Evolutionary conservation across 1,140 invertebrate species (phyloP), one percentile per base, ranked within the genome.

Genomic region (Sycophila sp.): DNA sequence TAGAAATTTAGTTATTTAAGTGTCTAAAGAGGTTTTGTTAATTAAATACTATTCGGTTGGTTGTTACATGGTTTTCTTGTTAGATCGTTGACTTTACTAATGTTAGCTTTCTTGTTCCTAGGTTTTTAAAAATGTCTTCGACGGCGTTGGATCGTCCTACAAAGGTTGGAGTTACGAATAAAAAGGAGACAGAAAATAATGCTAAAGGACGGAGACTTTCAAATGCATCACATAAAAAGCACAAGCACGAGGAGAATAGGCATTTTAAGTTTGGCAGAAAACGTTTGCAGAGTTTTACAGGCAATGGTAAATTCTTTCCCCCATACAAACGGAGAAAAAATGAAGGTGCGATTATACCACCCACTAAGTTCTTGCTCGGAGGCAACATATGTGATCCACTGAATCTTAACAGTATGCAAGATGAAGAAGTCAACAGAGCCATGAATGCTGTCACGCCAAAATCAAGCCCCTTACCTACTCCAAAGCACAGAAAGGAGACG

Each of bases 371-470:
- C 87, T 86, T 98, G 6, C 87, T 98, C 1, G 97, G 97, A 56
- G 97, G 97, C 19, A 98, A 96, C 81, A 98, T 98, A 74, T 93
- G 92, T 73, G 97, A 99, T 88, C 97, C 97, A 0, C 84, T 99
- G 11, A 98, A 99, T 87, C 86, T 99, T 58, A 96, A 96, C 77
- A 96, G 96, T 81, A 88, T 98, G 77, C 93, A 94, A 81, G 92
- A 96, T 85, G 94, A 96, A 83, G 93, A 95, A 81, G 90, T 95
- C 8, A 94, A 94, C 72, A 89, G 92, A 77, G 91, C 92, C 32
- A 92, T 95, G 87, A 96, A 96, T 87, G 93, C 94, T 34, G 91
- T 93, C 1, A 97, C 96, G 8, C 94, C 95, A 55, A 91, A 94
- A 75, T 94, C 94, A 10, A 96, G 94, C 69, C 96, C 96, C 1